Conservation (phyloP, 2,888 invertebrate genomes). For the Cosmopolites sordidus region DNA sequence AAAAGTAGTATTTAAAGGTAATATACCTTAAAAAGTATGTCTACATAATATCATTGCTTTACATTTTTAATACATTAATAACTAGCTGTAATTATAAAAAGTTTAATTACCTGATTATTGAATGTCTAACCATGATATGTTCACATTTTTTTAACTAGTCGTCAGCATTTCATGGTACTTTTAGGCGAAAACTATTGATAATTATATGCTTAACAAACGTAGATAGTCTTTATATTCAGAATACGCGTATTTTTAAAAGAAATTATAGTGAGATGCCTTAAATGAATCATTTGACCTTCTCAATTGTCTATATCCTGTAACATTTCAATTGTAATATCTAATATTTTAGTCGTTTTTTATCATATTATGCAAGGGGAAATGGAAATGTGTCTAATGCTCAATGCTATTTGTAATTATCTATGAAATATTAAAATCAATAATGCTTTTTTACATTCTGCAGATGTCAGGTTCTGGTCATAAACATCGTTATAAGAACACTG, state of each 20-base stretch:
- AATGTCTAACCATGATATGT: background rate
- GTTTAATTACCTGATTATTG: too few relatives aligned
- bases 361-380: too few relatives aligned
- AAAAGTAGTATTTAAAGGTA: background rate
- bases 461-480: slow-evolving; percentile 83
- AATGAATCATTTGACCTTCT: slow-evolving; percentile 2
- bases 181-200: too few relatives aligned
- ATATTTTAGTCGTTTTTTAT: too few relatives aligned
- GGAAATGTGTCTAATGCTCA: too few relatives aligned
- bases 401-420: background rate
- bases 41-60: too few relatives aligned
- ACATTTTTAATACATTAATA: too few relatives aligned
- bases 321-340: background rate
- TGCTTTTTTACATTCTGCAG: slow-evolving; percentile 43
- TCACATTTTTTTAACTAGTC: background rate
- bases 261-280: background rate
- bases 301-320: background rate
- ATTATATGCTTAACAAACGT: too few relatives aligned
- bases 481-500: slow-evolving; percentile 91
- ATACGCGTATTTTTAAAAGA: background rate
- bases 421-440: background rate
- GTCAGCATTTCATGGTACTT: background rate
- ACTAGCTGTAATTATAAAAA: too few relatives aligned
- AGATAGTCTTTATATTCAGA: too few relatives aligned
- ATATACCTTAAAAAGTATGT: background rate